Percentiles rank a stretch among this genome's conserved stretches.
These are phyloP conservation scores for Monochamus saltuarius DNA, from an alignment of 1,140 invertebrate genomes.

Conservation along the genomic window DNA sequence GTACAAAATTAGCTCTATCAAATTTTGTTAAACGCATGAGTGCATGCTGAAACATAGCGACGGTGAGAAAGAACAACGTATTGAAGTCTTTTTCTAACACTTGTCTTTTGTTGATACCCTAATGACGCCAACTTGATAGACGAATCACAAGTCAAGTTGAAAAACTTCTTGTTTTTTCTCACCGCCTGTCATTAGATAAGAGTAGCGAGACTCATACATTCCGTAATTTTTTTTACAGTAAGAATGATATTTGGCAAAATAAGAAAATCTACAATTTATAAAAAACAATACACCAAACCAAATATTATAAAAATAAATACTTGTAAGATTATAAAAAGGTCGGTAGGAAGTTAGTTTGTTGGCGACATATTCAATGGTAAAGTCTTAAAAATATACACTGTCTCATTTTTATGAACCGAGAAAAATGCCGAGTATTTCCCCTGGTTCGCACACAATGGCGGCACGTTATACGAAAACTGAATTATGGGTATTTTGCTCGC, in stretches of 20 bases:
- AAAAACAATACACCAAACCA: slow-evolving; percentile 15
- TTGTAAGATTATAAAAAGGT: slow-evolving; percentile 3
- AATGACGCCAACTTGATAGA: background rate
- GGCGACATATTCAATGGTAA: background rate
- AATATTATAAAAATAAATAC: slow-evolving; percentile 2
- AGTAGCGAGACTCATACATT: too few relatives aligned
- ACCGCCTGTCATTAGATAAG: background rate
- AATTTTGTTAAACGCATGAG: too few relatives aligned
- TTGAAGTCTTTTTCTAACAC: too few relatives aligned
- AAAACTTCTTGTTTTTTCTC: background rate
- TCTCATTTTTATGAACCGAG: background rate
- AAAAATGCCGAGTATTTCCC: background rate
- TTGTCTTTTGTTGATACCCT: too few relatives aligned
- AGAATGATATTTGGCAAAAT: slow-evolving; percentile 9
- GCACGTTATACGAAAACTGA: background rate
- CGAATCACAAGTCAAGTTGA: background rate
- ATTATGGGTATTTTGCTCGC: too few relatives aligned
- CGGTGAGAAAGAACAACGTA: too few relatives aligned
- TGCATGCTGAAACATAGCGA: too few relatives aligned
- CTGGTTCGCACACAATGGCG: background rate
- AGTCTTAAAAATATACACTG: background rate
- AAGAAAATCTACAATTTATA: slow-evolving; percentile 15
- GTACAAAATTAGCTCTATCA: too few relatives aligned
- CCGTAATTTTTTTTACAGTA: slow-evolving; percentile 11
- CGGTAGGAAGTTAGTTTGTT: slow-evolving; percentile 4